Evolutionary conservation across 2,797 vertebrate species (phyloP), one percentile per base, ranked within the genome.

Genomic region (Triplophysa yarkandensis): DNA sequence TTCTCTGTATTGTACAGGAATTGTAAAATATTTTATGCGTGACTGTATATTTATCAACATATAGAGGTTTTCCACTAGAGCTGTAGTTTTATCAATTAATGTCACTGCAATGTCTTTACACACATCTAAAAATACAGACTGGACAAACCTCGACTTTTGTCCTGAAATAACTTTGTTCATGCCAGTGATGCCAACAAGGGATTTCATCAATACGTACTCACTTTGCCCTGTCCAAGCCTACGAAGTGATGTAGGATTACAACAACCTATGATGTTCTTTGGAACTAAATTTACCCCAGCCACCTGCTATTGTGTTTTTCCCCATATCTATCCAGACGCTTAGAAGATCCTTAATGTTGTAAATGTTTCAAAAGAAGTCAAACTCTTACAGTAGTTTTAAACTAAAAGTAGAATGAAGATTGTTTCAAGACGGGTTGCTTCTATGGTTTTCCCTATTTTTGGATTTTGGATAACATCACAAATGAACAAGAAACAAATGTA

Each of bases 241-340:
- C 21, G 60, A 17, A 75, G 44, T 34, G 61, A 25, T 36, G 25
- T 8, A 60, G 68, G 65, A 78, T 81, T 76, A 76, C 46, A 71
- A 65, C 19, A 72, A 75, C 11, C 25, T 66, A 36, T 43, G 34
- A 77, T 62, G 68, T 66, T 71, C 68, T 66, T 77, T 64, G 16
- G 44, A 50, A 77, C 54, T 71, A 65, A 71, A 72, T 76, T 68
- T 55, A 71, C 19, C 68, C 58, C 32, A 46, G 58, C 76, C 75
- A 68, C n/a, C 34, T 36, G 19, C 6, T 5, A 32, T 52, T 13
- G 19, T n/a, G 41, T 55, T 46, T 54, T 21, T 41, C 74, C 57
- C 7, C 4, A 28, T 28, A 7, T 71, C 19, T 48, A 44, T 65
- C 17, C 48, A 69, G 7, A 13, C 44, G 41, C 14, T 60, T 65